Percentiles rank a stretch among this genome's conserved stretches.
Conservation (phyloP, 2,888 invertebrate genomes). For the Eristalis pertinax region DNA sequence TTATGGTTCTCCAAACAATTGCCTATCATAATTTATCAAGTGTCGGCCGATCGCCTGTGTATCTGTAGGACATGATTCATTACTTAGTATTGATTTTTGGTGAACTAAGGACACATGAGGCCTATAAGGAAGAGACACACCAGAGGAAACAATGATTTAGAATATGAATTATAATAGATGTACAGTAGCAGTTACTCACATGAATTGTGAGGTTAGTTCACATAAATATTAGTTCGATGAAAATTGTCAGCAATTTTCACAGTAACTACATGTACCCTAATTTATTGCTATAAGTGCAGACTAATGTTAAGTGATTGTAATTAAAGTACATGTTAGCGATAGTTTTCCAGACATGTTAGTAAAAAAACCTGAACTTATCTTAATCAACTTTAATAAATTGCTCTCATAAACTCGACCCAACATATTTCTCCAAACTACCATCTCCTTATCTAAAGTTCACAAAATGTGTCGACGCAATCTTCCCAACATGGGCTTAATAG, state of each 20-base stretch:
- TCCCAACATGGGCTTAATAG: no score
- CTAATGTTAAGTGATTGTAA: conserved; percentile 13
- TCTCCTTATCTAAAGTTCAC: no score
- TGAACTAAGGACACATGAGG: conserved; percentile 49
- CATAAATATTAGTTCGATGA: conserved; percentile 40
- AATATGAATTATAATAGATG: conserved; percentile 33
- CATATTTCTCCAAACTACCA: no score
- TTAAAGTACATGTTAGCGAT: not conserved
- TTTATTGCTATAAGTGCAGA: conserved; percentile 21
- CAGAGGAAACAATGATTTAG: conserved; percentile 37
- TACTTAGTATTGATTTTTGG: conserved; percentile 56
- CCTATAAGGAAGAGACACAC: conserved; percentile 27
- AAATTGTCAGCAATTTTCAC: conserved; percentile 50
- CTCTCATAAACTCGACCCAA: no score
- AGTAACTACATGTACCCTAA: conserved; percentile 22
- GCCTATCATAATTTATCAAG: conserved; percentile 69
- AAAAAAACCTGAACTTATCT: no score
- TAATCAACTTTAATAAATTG: no score
- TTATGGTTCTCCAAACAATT: conserved; percentile 68
- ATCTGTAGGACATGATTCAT: conserved; percentile 57
- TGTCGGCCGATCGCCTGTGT: conserved; percentile 49
- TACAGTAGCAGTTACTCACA: conserved; percentile 13
- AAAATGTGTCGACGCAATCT: no score
- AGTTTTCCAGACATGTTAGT: no score
- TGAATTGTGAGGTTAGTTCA: conserved; percentile 39